Conservation (phyloP, 2,113 vertebrate species). For the Clarias gariepinus region DNA sequence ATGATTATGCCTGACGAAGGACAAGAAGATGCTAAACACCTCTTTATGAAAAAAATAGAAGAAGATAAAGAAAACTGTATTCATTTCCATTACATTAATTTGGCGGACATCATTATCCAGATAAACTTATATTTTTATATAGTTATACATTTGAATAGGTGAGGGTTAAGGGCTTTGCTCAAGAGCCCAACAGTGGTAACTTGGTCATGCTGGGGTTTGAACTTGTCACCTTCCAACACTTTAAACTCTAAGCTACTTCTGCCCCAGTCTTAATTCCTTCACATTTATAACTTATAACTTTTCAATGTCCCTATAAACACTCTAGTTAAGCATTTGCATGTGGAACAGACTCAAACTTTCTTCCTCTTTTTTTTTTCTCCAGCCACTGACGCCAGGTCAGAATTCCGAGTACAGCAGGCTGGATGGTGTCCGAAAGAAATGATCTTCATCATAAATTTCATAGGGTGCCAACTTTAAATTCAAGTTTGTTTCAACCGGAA, state of each 20-base stretch:
- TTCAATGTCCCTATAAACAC: not conserved
- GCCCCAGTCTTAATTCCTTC: too few relatives aligned
- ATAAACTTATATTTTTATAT: too few relatives aligned
- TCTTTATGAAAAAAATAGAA: too few relatives aligned
- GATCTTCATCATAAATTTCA: not conserved
- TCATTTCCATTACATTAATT: too few relatives aligned
- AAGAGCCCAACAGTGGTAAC: too few relatives aligned
- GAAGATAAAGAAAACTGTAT: too few relatives aligned
- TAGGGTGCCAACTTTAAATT: not conserved
- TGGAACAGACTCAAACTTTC: not conserved
- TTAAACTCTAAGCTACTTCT: too few relatives aligned
- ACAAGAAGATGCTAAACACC: not conserved
- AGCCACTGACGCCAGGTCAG: slow-evolving; percentile 27
- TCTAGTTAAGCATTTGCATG: not conserved
- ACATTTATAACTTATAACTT: not conserved
- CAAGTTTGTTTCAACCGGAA: not conserved
- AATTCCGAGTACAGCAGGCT: slow-evolving; percentile 41
- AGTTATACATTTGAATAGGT: too few relatives aligned
- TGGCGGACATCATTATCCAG: too few relatives aligned
- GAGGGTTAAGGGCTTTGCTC: too few relatives aligned
- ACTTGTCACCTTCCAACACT: too few relatives aligned
- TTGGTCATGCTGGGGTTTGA: too few relatives aligned
- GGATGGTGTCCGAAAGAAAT: not conserved
- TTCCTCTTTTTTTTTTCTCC: not conserved
- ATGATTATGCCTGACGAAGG: not conserved